These are phyloP conservation scores for Bombus affinis DNA, from an alignment of 1,140 invertebrate species.

Conservation along the genomic window DNA sequence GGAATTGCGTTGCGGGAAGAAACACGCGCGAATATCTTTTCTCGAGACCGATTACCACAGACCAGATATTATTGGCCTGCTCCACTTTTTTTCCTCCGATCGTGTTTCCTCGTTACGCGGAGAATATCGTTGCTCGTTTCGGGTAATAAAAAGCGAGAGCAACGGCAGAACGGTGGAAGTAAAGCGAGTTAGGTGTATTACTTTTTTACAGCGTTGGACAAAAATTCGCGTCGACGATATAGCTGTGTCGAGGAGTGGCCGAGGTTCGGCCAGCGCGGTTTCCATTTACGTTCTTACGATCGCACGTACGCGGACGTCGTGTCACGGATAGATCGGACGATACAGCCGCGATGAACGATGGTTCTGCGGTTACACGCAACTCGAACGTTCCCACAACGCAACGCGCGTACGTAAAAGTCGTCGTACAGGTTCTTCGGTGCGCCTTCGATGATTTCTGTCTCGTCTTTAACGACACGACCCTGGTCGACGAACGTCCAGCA, in stretches of 20 bases:
- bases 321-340: background rate
- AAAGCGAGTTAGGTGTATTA: no score
- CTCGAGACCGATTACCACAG: background rate
- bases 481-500: conserved; percentile 17
- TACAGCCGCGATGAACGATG: conserved; percentile 1
- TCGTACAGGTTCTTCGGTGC: conserved; percentile 30
- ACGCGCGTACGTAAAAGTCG: conserved; percentile 52
- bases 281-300: conserved; percentile 7
- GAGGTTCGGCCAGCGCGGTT: background rate
- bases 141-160: no score
- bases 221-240: background rate
- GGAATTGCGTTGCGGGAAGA: background rate
- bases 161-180: no score
- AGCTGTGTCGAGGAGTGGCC: background rate
- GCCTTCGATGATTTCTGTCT: conserved; percentile 14
- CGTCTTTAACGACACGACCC: conserved; percentile 43
- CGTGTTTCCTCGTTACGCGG: no score
- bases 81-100: no score
- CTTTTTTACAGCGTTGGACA: no score
- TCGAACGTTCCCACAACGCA: conserved; percentile 77
- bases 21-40: background rate
- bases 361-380: conserved; percentile 77
- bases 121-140: no score
- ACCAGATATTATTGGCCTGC: background rate
- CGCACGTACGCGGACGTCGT: background rate